Evolutionary conservation across 2,797 vertebrate species (phyloP), one percentile per base, ranked within the genome.

Genomic region (Oryzias sinensis): DNA sequence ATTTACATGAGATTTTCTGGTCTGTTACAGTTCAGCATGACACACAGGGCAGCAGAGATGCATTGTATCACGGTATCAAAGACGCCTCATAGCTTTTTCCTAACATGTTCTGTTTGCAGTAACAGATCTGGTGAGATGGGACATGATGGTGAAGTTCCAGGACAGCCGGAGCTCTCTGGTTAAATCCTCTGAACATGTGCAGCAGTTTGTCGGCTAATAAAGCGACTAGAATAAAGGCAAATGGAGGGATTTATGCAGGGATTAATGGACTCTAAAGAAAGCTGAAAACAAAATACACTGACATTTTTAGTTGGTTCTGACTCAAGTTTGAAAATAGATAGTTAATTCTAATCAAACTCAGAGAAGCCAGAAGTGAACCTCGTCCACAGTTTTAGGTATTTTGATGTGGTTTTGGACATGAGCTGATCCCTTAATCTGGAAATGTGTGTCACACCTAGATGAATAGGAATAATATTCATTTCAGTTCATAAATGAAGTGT

Each of bases 191-290:
- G 29, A 51, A 37, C 0, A 17, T 56, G 49, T 59, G 46, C 48
- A 60, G 22, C 29, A 48, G 43, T 41, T 41, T 6, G 53, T 74
- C 53, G 55, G 53, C 62, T 70, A 48, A 64, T 72, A 81, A 76
- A 72, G 24, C 8, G 54, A 49, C 49, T 6, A 45, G 54, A 45
- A 58, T 73, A 70, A 67, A 72, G 53, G 15, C 5, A 25, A 61
- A 43, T 33, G 52, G 43, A 53, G 25, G 25, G 59, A 76, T 65
- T 43, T 43, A 68, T 11, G 33, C 9, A 3, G 33, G 2, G 33
- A 37, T 37, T 37, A 11, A 11, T 37, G 11, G 70, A 55, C 16
- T 46, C 53, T 68, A 76, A 77, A 72, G 65, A 62, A 47, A 51
- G 50, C 33, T 49, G 52, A 53, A 56, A 66, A 62, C 37, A 46